Evolutionary conservation across 2,113 vertebrate genomes (phyloP).

Genomic region (Catagonus wagneri): DNA sequence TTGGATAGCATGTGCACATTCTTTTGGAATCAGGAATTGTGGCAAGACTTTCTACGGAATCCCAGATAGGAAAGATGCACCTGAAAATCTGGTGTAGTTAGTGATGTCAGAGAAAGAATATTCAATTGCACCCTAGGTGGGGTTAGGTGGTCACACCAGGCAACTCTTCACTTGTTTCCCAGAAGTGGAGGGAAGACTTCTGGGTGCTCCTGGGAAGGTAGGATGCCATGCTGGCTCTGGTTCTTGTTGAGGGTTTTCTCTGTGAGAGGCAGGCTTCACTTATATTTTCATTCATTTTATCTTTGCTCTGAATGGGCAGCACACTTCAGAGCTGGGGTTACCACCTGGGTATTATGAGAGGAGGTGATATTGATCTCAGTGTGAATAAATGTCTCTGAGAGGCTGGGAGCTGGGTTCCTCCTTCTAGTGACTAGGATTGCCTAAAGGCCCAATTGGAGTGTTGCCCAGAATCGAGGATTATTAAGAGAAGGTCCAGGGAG

Average conservation of each 20-base stretch:
- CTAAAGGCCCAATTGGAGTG: not conserved
- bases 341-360: not conserved
- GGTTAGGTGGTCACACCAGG: not conserved
- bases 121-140: not conserved
- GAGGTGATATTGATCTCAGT: not conserved
- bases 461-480: not conserved
- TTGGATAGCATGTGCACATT: not conserved
- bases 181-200: not conserved
- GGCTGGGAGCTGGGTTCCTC: not conserved
- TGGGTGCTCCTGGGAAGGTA: not conserved
- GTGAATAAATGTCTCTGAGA: not conserved
- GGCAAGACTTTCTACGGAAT: not conserved
- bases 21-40: not conserved
- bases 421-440: not conserved
- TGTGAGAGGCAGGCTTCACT: not conserved
- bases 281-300: slow-evolving; percentile 7
- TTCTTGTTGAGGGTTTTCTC: not conserved
- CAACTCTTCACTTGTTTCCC: not conserved
- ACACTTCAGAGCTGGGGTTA: not conserved
- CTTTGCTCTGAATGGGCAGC: slow-evolving; percentile 36
- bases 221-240: not conserved
- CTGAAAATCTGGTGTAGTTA: slow-evolving; percentile 11
- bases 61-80: not conserved
- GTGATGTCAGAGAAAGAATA: not conserved
- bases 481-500: not conserved